Percentiles rank a stretch among this genome's conserved stretches.
Evolutionary conservation across 2,888 invertebrate genomes (phyloP).

Genomic region (Apodemia zela): DNA sequence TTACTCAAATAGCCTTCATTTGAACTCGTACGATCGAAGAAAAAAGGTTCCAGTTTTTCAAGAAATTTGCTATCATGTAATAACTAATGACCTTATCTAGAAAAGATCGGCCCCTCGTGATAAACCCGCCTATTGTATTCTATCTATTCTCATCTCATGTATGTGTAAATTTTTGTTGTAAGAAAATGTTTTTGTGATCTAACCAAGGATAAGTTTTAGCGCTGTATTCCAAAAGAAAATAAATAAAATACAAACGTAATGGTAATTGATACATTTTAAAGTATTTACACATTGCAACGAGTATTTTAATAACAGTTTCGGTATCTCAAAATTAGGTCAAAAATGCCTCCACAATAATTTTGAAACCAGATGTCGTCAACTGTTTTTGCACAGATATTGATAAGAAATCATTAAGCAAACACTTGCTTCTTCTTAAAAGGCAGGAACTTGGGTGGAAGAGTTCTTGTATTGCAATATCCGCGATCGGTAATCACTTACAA

Average conservation of each 20-base stretch:
- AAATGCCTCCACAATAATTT: too few species aligned
- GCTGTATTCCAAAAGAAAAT: constrained; percentile 35
- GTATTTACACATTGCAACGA: too few species aligned
- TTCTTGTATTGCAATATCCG: too few species aligned
- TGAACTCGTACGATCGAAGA: neutral
- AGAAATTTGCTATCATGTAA: constrained; percentile 7
- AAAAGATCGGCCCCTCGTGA: constrained; percentile 10
- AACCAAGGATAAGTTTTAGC: constrained; percentile 14
- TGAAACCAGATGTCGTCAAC: too few species aligned
- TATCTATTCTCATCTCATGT: constrained; percentile 5
- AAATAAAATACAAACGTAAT: neutral
- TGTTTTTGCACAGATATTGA: too few species aligned
- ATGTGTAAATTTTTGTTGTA: constrained; percentile 6
- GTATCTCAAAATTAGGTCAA: too few species aligned
- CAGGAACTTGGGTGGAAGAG: too few species aligned
- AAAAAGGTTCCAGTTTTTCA: constrained; percentile 4
- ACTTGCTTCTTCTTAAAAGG: too few species aligned
- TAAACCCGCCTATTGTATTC: constrained; percentile 8
- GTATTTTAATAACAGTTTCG: too few species aligned
- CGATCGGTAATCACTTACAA: too few species aligned
- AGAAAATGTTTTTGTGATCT: constrained; percentile 7
- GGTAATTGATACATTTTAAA: too few species aligned
- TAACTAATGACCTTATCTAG: constrained; percentile 11
- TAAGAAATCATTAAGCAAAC: too few species aligned
- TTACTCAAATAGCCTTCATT: neutral